Base-by-base conservation (phyloP, 2,888 invertebrate species). In the Gnatocerus cornutus region DNA sequence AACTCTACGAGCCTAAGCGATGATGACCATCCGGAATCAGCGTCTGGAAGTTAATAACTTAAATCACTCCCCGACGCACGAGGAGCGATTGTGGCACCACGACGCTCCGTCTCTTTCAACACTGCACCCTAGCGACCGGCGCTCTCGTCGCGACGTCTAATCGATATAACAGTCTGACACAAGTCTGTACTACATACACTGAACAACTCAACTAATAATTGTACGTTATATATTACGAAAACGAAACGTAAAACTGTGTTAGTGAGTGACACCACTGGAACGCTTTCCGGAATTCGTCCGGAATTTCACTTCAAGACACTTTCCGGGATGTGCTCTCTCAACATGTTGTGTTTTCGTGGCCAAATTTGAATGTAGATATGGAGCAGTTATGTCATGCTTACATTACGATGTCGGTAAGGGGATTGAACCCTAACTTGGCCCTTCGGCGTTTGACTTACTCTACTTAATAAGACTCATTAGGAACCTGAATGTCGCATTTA, bases 81-180 rank as follows among this genome's bases (percentile, higher is more conserved):
- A 41, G 43, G 45, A 59, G 45, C 45, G 45, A 59, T 46, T 59
- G 56, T 50, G 62, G 67, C 69, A 58, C 69, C 69, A 69, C 69
- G 67, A 71, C 69, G 69, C 43, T 68, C 71, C 69, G 61, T 71
- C 71, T 69, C 63, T 69, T 69, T 63, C 67, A 68, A 67, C 73
- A 72, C 77, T 79, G 78, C 77, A 78, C 78, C 78, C 77, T 77
- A 78, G 78, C 78, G 80, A 78, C 79, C 80, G 74, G 73, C 77
- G 74, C 74, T 70, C 65, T 68, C 77, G 79, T 78, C 80, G 75
- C 80, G 78, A 77, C 80, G 78, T 76, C 80, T 78, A 79, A 81
- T 82, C 82, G 82, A 82, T 82, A 82, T 80, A 79, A 80, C 79
- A 81, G 82, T 82, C 82, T 82, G 82, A 80, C 80, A 80, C 80